Evolutionary conservation across 1,140 invertebrate species (phyloP).

Genomic region (Ridgeia piscesae): DNA sequence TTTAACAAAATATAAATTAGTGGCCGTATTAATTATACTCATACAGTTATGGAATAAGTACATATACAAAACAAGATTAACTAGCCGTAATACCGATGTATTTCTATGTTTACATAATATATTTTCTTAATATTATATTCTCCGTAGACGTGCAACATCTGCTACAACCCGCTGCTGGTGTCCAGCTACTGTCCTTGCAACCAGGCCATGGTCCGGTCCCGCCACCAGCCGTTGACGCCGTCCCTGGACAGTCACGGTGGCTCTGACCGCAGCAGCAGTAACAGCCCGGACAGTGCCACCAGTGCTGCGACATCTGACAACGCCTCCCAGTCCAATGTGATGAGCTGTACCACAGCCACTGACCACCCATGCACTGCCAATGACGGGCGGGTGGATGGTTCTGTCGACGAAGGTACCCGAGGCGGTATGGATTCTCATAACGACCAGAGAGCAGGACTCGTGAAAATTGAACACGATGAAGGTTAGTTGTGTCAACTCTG

Average conservation of each 20-base stretch:
- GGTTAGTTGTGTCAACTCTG: background rate
- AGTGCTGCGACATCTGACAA: background rate
- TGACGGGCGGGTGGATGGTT: background rate
- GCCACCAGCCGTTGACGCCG: background rate
- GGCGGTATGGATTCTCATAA: background rate
- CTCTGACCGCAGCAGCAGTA: background rate
- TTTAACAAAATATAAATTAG: no score
- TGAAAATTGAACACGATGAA: background rate
- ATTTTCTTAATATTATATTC: no score
- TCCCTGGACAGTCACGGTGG: background rate
- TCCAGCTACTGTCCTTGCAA: background rate
- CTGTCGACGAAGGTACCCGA: background rate
- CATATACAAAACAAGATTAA: no score
- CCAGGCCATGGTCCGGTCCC: background rate
- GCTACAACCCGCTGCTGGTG: background rate
- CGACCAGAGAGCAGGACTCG: background rate
- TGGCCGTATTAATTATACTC: no score
- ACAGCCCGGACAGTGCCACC: background rate
- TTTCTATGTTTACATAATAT: no score
- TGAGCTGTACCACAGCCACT: background rate
- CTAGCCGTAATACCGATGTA: no score
- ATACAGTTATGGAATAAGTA: no score
- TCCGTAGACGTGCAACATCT: background rate
- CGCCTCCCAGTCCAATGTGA: background rate
- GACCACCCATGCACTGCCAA: background rate